phyloP scores from a whole-genome alignment of 2,888 invertebrate genomes.

The Cantharis rustica region DNA sequence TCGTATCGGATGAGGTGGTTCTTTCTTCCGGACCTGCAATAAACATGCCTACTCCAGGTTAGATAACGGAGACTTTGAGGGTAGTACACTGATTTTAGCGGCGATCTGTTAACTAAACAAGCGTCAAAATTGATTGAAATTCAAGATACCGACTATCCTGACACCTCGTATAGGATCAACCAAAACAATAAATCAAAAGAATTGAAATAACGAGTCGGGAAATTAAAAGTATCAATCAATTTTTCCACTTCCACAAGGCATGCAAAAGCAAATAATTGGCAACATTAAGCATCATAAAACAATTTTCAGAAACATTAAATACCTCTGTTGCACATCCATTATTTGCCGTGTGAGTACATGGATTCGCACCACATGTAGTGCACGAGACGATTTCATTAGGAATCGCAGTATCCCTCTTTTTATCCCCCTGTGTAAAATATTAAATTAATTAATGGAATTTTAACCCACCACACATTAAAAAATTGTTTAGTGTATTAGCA shows the following conservation, averaged over 20 bases:
- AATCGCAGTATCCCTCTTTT: constrained; percentile 80
- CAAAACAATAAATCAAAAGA: not conserved
- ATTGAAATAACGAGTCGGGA: not conserved
- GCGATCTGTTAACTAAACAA: constrained; percentile 6
- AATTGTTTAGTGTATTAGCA: not conserved
- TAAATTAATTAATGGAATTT: not conserved
- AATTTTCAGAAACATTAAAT: constrained; percentile 43
- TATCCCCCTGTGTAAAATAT: constrained; percentile 69
- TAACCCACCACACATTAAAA: constrained; percentile 7
- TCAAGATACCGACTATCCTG: not conserved
- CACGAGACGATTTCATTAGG: constrained; percentile 82
- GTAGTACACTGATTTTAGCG: constrained; percentile 25
- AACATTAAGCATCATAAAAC: not conserved
- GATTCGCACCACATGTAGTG: constrained; percentile 79
- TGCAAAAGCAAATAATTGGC: constrained; percentile 6
- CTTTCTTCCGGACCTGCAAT: constrained; percentile 88
- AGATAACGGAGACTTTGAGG: constrained; percentile 38
- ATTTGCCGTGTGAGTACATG: constrained; percentile 84
- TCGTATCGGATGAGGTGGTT: constrained; percentile 89
- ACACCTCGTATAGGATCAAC: not conserved
- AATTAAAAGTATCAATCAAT: not conserved
- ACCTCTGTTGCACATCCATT: constrained; percentile 89
- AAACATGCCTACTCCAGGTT: constrained; percentile 70
- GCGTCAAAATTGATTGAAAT: not conserved
- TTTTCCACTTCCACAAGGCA: not conserved